phyloP scores from a whole-genome alignment of 2,888 invertebrate species.

The Invenusta paracnida region DNA sequence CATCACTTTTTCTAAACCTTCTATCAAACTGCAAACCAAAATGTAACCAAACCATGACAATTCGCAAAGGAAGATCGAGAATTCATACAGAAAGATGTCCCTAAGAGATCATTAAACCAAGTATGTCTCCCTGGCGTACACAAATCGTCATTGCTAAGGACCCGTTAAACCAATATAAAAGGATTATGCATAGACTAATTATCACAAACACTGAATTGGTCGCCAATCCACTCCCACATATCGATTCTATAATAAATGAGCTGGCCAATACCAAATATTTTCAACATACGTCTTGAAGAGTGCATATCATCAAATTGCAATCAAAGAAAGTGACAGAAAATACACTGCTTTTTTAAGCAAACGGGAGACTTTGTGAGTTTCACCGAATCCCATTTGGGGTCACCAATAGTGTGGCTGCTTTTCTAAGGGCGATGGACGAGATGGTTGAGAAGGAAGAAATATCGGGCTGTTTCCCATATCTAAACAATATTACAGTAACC shows the following conservation, averaged over 20 bases:
- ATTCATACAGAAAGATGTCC: neutral
- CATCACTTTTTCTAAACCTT: neutral
- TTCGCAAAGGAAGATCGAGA: neutral
- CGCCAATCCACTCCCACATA: conserved; percentile 33
- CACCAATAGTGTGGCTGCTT: neutral
- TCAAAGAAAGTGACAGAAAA: neutral
- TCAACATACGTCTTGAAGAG: conserved; percentile 18
- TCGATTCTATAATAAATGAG: conserved; percentile 5
- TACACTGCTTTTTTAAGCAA: conserved; percentile 20
- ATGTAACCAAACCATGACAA: neutral
- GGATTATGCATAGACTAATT: neutral
- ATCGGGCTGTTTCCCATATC: neutral
- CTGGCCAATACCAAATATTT: conserved; percentile 30
- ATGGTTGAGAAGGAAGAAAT: conserved; percentile 5
- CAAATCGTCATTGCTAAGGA: conserved; percentile 15
- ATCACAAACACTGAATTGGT: neutral
- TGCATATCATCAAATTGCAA: conserved; percentile 8
- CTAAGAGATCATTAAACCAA: conserved; percentile 24
- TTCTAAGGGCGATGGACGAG: neutral
- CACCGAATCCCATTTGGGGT: conserved; percentile 26
- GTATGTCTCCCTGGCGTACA: conserved; percentile 27
- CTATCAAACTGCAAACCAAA: neutral
- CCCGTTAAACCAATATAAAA: neutral
- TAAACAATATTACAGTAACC: conserved; percentile 11
- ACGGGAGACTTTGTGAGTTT: neutral